Conservation (phyloP, 2,888 invertebrate species). For the Rhorus exstirpatorius region DNA sequence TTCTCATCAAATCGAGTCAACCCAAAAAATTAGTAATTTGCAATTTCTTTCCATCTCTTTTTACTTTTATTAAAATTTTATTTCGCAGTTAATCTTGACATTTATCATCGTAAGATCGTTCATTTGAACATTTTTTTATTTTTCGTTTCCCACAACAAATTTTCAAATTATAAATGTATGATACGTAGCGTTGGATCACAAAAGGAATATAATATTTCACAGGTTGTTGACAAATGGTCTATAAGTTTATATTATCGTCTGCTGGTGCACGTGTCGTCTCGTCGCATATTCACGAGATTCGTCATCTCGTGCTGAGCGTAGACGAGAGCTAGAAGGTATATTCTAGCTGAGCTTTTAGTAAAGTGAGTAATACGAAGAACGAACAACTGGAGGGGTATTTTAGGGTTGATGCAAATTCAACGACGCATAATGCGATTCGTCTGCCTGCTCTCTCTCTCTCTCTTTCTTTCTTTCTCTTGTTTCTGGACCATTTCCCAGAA, state of each 20-base stretch:
- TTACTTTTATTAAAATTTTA: too few species aligned
- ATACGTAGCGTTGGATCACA: background rate
- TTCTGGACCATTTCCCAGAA: constrained; percentile 60
- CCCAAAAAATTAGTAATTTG: too few species aligned
- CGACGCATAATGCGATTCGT: constrained; percentile 56
- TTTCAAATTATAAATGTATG: too few species aligned
- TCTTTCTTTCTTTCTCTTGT: constrained; percentile 1
- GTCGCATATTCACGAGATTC: constrained; percentile 30
- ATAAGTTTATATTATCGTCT: constrained; percentile 17
- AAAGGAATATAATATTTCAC: background rate
- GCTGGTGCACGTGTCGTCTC: constrained; percentile 5
- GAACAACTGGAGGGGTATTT: constrained; percentile 44
- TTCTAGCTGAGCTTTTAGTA: constrained; percentile 30
- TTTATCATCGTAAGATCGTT: background rate
- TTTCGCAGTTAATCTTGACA: too few species aligned
- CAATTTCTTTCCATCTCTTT: too few species aligned
- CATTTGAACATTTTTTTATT: too few species aligned
- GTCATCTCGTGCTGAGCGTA: constrained; percentile 21
- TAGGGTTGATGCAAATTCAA: constrained; percentile 68
- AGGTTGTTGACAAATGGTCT: background rate
- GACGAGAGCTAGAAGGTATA: constrained; percentile 35
- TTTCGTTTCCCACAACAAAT: too few species aligned
- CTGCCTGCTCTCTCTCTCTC: constrained; percentile 29
- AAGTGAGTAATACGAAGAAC: constrained; percentile 39
- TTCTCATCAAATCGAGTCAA: too few species aligned